A percentile compares a stretch with the other conserved stretches of the same genome.
Conservation (phyloP, 2,113 vertebrate genomes). For the Pungitius pungitius region DNA sequence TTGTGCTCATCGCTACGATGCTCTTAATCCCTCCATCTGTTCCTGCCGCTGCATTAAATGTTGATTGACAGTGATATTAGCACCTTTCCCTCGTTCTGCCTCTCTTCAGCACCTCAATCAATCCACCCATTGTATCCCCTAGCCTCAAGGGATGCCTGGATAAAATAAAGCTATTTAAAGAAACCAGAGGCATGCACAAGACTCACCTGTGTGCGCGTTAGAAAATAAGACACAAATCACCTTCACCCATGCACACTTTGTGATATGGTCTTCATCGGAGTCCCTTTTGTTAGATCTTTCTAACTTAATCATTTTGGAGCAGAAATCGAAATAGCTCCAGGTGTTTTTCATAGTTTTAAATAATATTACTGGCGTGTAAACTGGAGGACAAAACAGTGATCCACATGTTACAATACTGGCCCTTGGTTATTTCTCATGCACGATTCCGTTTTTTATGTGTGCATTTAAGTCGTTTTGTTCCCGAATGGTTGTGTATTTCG, state of each 20-base stretch:
- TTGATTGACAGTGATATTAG: constrained; percentile 73
- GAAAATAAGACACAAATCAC: not conserved
- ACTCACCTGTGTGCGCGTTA: not conserved
- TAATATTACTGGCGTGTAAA: no score
- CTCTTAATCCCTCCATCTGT: not conserved
- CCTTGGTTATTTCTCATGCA: no score
- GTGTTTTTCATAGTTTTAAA: not conserved
- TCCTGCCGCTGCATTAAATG: constrained; percentile 8
- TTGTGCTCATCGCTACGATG: not conserved
- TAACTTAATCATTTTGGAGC: not conserved
- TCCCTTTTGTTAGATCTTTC: not conserved
- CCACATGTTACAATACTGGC: no score
- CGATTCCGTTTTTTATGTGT: not conserved
- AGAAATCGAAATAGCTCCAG: not conserved
- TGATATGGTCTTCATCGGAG: not conserved
- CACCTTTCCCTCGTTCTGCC: constrained; percentile 40
- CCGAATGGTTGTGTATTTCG: not conserved
- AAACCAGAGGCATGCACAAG: constrained; percentile 14
- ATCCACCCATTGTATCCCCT: constrained; percentile 43
- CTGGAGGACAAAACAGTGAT: no score
- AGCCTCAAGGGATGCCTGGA: constrained; percentile 44
- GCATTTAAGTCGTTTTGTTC: not conserved
- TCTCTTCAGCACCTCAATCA: constrained; percentile 50
- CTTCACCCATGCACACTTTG: not conserved
- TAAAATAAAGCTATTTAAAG: constrained; percentile 65